Evolutionary conservation across 1,140 invertebrate species (phyloP), one percentile per base, ranked within the genome.

Genomic region (Streblospio benedicti): DNA sequence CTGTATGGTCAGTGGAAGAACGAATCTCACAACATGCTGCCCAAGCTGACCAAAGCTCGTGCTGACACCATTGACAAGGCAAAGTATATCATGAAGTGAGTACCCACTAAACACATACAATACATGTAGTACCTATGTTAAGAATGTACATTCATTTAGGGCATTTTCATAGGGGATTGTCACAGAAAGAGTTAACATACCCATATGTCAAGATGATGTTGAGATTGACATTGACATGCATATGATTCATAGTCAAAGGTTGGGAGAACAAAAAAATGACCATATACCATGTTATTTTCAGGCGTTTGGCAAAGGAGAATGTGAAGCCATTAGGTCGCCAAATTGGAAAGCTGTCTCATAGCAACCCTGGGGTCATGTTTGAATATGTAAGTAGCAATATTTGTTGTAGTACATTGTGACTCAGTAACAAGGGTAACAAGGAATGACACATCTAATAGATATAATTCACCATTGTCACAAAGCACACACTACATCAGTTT

Each of bases 261-360:
- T n/a, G n/a, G n/a, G n/a, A n/a, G n/a, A n/a, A n/a, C n/a, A n/a
- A n/a, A n/a, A n/a, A n/a, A n/a, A n/a, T n/a, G n/a, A n/a, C n/a
- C n/a, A n/a, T n/a, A n/a, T n/a, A n/a, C n/a, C n/a, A n/a, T n/a
- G n/a, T n/a, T n/a, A n/a, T 44, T 53, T 20, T 53, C 58, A 82
- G 80, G 64, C 83, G 95, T 50, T 87, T 99, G 1, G 94, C 91
- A 67, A 99, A 98, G 75, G 97, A 99, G 77, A 99, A 94, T 69
- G 91, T 98, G 1, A 99, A 98, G 77, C 92, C 89, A 0, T 88
- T 94, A 55, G 95, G 97, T 5, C 80, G 97, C 59, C 86, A 91
- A 33, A 88, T 99, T 57, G 96, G 94, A 16, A 99, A 99, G 82
- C 81, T 98, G 18, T 94, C 91, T 31, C 95, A 99, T 73, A 93